A percentile compares a stretch with the other conserved stretches of the same genome.
Conservation (phyloP, 2,888 invertebrate species). For the Augiades crinisus region DNA sequence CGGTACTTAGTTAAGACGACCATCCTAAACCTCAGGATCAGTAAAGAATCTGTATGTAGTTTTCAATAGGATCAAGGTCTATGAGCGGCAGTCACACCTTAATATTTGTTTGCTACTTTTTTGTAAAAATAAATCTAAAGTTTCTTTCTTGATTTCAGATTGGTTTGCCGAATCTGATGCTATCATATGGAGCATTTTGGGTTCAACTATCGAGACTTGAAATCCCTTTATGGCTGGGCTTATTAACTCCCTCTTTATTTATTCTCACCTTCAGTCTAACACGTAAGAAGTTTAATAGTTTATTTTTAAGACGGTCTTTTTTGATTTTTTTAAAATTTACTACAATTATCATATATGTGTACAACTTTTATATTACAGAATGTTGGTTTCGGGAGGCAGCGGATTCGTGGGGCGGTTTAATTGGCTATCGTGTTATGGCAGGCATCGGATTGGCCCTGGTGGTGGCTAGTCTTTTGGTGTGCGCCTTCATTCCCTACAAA, state of each 20-base stretch:
- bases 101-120: too few species aligned
- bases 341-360: too few species aligned
- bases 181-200: constrained; percentile 67
- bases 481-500: constrained; percentile 52
- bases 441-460: constrained; percentile 53
- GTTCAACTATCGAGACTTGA: constrained; percentile 53
- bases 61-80: too few species aligned
- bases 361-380: constrained; percentile 50
- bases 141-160: constrained; percentile 58
- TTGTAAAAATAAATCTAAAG: too few species aligned
- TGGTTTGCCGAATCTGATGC: constrained; percentile 61
- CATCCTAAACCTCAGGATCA: too few species aligned
- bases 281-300: constrained; percentile 53
- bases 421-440: constrained; percentile 65
- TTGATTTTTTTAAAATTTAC: too few species aligned
- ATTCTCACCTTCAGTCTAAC: constrained; percentile 59
- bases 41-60: too few species aligned
- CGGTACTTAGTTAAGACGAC: too few species aligned
- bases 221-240: constrained; percentile 57
- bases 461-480: constrained; percentile 52
- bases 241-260: constrained; percentile 61
- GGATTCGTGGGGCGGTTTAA: constrained; percentile 69
- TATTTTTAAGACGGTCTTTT: too few species aligned
- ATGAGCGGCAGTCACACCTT: too few species aligned
- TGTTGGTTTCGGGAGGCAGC: constrained; percentile 76